Percentiles rank a stretch among this genome's conserved stretches.
These are phyloP conservation scores for Plutomurus gul DNA, from an alignment of 1,140 invertebrate genomes.

Conservation along the genomic window DNA sequence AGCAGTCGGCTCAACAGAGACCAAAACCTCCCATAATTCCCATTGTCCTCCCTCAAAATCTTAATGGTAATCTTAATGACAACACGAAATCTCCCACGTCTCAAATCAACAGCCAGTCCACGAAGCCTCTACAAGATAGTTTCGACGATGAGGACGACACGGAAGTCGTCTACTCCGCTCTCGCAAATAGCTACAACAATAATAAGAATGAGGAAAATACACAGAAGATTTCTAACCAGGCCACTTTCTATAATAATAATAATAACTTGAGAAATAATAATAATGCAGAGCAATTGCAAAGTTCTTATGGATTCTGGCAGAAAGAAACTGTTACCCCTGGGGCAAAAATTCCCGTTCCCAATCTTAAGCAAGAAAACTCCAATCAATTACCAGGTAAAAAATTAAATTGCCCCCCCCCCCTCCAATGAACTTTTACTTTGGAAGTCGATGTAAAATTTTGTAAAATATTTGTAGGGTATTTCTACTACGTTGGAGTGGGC, in stretches of 20 bases:
- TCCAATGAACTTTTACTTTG: background rate
- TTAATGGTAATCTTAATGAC: background rate
- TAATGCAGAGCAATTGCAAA: background rate
- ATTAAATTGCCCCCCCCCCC: too few species aligned
- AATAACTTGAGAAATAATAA: background rate
- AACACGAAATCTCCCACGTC: background rate
- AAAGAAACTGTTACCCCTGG: background rate
- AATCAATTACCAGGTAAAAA: background rate
- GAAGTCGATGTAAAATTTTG: background rate
- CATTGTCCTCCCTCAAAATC: background rate
- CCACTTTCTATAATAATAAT: background rate
- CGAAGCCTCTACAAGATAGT: background rate
- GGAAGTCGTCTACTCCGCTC: background rate
- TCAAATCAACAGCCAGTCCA: background rate
- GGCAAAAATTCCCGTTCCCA: background rate
- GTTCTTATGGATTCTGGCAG: background rate
- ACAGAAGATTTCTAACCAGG: background rate
- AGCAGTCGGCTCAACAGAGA: background rate
- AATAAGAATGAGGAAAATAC: background rate
- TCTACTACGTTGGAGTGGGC: constrained; percentile 46
- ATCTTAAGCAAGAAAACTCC: background rate
- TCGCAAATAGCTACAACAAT: background rate
- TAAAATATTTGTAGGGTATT: constrained; percentile 39
- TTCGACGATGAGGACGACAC: constrained; percentile 30
- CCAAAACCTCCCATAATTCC: too few species aligned